Evolutionary conservation across 2,888 invertebrate genomes (phyloP).

Genomic region (Drosophila quasianomalipes): DNA sequence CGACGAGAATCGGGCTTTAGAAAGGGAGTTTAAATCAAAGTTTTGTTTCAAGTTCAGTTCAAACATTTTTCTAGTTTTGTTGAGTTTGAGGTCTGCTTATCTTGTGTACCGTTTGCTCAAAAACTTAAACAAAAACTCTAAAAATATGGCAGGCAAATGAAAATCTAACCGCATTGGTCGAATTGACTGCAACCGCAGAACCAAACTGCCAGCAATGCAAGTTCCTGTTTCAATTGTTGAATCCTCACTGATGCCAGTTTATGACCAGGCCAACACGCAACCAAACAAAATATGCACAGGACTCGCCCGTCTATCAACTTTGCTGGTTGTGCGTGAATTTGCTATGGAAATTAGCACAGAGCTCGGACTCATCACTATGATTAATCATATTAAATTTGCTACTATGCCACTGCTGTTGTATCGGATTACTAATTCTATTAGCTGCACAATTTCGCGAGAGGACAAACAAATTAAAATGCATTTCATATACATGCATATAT

Average conservation of each 20-base stretch:
- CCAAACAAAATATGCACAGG: slow-evolving; percentile 3
- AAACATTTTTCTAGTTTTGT: slow-evolving; percentile 8
- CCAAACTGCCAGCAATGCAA: slow-evolving; percentile 17
- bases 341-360: slow-evolving; percentile 49
- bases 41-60: slow-evolving; percentile 14
- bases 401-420: slow-evolving; percentile 22
- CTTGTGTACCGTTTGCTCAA: slow-evolving; percentile 16
- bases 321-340: slow-evolving; percentile 48
- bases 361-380: not conserved
- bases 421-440: slow-evolving; percentile 52
- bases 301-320: not conserved
- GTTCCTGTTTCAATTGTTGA: not conserved
- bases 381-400: slow-evolving; percentile 58
- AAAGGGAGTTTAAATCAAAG: slow-evolving; percentile 45
- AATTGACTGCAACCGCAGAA: slow-evolving; percentile 29
- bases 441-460: slow-evolving; percentile 14
- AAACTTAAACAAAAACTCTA: not conserved
- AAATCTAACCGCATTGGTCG: slow-evolving; percentile 4
- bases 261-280: not conserved
- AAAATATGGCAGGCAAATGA: not conserved
- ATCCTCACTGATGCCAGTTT: slow-evolving; percentile 7
- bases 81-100: slow-evolving; percentile 17
- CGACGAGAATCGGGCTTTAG: slow-evolving; percentile 49
- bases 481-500: not conserved
- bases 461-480: slow-evolving; percentile 11